A percentile compares a stretch with the other conserved stretches of the same genome.
Conservation (phyloP, 2,797 vertebrate genomes). For the Petrocephalus sullivani region DNA sequence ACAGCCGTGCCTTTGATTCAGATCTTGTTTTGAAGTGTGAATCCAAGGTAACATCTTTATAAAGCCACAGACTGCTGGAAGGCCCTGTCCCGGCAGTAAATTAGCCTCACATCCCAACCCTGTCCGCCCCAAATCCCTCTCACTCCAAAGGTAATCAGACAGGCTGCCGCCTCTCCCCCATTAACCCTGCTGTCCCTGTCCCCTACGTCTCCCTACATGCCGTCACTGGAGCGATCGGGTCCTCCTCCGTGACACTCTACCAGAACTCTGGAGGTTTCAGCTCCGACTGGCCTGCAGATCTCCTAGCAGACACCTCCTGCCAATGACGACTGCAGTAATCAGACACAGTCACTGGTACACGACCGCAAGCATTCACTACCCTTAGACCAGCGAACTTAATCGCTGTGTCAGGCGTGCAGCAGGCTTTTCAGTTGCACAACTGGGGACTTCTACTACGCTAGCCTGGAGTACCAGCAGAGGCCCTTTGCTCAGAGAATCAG, state of each 20-base stretch:
- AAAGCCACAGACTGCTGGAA: background rate
- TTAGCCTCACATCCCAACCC: background rate
- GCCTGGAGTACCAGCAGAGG: background rate
- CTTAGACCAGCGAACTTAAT: background rate
- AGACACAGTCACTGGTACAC: background rate
- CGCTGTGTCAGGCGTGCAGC: background rate
- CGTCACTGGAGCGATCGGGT: background rate
- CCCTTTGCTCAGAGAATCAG: background rate
- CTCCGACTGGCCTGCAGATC: background rate
- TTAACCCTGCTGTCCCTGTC: background rate
- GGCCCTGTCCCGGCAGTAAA: background rate
- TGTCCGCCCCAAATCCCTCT: background rate
- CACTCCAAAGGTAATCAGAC: background rate
- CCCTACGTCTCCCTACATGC: background rate
- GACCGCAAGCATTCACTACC: background rate
- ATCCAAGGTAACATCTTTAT: background rate
- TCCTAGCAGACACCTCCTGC: background rate
- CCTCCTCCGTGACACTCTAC: background rate
- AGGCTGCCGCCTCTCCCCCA: background rate
- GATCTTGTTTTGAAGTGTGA: background rate
- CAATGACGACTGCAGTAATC: background rate
- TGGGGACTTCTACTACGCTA: background rate
- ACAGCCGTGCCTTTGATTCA: background rate
- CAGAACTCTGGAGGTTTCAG: background rate
- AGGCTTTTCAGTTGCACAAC: background rate